These are phyloP conservation scores for Rhynchophorus ferrugineus DNA, from an alignment of 1,140 invertebrate species.

Conservation along the genomic window DNA sequence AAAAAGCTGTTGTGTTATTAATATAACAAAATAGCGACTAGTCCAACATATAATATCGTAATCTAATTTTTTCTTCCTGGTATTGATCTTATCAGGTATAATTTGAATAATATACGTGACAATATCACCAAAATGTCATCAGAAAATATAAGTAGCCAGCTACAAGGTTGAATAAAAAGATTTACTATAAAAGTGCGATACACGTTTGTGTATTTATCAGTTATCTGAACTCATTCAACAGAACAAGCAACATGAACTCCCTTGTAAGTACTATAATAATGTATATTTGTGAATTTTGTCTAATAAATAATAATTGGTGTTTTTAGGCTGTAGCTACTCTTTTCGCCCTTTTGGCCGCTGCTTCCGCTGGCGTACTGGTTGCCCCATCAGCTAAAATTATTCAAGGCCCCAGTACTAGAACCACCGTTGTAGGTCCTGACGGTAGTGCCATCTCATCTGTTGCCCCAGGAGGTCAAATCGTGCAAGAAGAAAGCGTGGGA, in stretches of 20 bases:
- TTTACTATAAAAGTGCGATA: no score
- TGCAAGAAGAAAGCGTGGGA: conserved; percentile 19
- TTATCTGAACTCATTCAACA: no score
- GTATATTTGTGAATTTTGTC: not conserved
- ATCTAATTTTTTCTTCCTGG: no score
- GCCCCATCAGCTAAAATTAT: conserved; percentile 20
- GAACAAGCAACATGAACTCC: not conserved
- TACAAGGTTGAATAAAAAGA: no score
- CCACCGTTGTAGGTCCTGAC: conserved; percentile 29
- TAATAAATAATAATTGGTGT: not conserved
- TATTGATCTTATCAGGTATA: no score
- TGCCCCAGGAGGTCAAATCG: conserved; percentile 24
- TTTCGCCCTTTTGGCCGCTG: conserved; percentile 24
- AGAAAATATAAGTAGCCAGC: no score
- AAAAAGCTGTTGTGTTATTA: no score
- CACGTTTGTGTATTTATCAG: no score
- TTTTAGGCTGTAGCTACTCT: conserved; percentile 21
- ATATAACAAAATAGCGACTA: no score
- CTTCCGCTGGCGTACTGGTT: conserved; percentile 19
- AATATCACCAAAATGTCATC: no score
- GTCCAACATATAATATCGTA: no score
- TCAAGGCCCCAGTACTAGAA: conserved; percentile 28
- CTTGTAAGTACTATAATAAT: not conserved
- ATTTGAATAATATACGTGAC: no score
- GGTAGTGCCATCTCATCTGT: conserved; percentile 28